Conservation (phyloP, 1,140 invertebrate species). For the Solenopsis fugax region DNA sequence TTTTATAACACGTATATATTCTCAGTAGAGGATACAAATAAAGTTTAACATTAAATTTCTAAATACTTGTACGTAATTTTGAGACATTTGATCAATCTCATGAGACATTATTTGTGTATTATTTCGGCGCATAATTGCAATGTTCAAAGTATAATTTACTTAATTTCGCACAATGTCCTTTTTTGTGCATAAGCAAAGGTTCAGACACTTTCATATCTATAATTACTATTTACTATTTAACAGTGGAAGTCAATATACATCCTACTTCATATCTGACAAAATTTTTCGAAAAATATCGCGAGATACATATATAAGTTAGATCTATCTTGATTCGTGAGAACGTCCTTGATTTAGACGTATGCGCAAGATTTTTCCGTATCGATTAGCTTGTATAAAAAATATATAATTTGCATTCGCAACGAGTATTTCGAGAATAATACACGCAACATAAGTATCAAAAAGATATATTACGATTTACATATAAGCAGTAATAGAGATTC, state of each 20-base stretch:
- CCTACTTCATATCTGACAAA: background rate
- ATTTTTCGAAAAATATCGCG: background rate
- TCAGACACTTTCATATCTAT: background rate
- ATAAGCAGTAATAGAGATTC: conserved; percentile 36
- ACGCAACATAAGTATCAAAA: conserved; percentile 21
- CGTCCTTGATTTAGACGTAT: background rate
- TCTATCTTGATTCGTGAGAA: background rate
- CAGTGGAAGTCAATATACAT: background rate
- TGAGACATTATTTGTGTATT: background rate
- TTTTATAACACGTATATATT: conserved; percentile 2
- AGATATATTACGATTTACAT: conserved; percentile 28
- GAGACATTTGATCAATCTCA: background rate
- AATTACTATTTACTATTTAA: background rate
- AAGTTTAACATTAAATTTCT: background rate
- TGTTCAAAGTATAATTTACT: background rate
- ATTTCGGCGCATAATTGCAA: conserved; percentile 11
- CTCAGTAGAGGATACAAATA: background rate
- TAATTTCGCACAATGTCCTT: background rate
- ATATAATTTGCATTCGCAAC: background rate
- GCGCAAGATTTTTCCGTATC: background rate
- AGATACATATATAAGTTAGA: background rate
- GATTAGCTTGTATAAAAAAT: background rate
- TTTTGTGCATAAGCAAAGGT: background rate
- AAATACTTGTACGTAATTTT: background rate
- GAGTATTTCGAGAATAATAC: conserved; percentile 2